Percentiles rank a stretch among this genome's conserved stretches.
phyloP scores from a whole-genome alignment of 2,888 invertebrate genomes.

The Pteria penguin region DNA sequence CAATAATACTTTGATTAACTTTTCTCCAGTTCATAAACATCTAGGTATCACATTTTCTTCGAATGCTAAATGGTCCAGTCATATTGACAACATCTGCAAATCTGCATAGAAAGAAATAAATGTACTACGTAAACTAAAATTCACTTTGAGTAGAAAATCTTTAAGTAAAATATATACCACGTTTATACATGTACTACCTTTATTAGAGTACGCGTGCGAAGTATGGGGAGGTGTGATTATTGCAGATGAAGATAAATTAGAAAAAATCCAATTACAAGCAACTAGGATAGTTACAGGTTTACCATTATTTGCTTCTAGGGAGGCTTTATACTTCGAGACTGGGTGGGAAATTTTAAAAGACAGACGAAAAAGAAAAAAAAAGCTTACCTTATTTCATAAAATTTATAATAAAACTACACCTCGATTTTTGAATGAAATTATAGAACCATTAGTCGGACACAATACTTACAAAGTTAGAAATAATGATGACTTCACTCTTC shows the following conservation, averaged over 20 bases:
- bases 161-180: conserved; percentile 25
- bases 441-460: not conserved
- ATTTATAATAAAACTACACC: conserved; percentile 11
- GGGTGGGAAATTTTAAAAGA: conserved; percentile 20
- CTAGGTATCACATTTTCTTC: conserved; percentile 26
- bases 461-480: conserved; percentile 1
- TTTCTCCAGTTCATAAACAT: too few relatives aligned
- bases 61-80: conserved; percentile 22
- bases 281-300: conserved; percentile 31
- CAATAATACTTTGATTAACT: too few relatives aligned
- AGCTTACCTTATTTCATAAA: conserved; percentile 17
- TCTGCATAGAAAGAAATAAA: conserved; percentile 22
- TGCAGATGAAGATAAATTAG: conserved; percentile 13
- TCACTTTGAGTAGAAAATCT: conserved; percentile 4
- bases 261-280: conserved; percentile 27
- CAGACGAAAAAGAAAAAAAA: conserved; percentile 16
- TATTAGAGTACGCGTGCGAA: conserved; percentile 33
- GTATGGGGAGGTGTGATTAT: conserved; percentile 29
- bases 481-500: not conserved
- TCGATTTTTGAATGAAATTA: not conserved
- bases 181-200: conserved; percentile 24
- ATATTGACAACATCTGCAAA: conserved; percentile 29
- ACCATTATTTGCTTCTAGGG: conserved; percentile 20
- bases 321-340: conserved; percentile 30
- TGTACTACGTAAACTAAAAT: conserved; percentile 29